phyloP scores from a whole-genome alignment of 2,113 vertebrate genomes.

The Actenoides hombroni region DNA sequence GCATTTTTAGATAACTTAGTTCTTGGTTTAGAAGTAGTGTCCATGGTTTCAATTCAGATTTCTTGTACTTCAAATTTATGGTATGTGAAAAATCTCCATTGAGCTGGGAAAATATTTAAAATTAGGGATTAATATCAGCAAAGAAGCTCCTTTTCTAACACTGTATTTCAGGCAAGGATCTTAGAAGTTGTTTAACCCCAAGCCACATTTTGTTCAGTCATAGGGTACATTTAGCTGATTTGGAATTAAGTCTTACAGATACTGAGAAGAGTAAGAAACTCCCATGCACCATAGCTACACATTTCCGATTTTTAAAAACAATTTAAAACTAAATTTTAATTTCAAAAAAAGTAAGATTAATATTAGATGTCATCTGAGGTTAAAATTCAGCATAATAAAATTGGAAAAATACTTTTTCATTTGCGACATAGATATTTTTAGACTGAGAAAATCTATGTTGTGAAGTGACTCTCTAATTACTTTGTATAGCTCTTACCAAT shows the following conservation, averaged over 20 bases:
- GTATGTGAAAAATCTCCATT: not conserved
- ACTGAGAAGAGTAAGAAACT: not conserved
- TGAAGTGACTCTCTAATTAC: not conserved
- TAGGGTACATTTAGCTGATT: not conserved
- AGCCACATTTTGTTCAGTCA: not conserved
- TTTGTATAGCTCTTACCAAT: not conserved
- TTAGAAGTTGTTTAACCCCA: not conserved
- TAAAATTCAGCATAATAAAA: not conserved
- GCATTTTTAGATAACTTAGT: not conserved
- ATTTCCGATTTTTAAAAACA: not conserved
- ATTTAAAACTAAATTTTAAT: not conserved
- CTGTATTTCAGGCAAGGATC: not conserved
- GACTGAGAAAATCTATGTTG: not conserved
- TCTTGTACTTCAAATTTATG: not conserved
- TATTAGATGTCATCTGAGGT: not conserved
- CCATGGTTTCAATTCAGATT: not conserved
- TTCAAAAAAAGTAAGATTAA: not conserved
- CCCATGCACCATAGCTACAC: not conserved
- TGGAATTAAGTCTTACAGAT: not conserved
- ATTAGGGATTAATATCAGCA: not conserved
- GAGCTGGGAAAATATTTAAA: not conserved
- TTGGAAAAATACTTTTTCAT: not conserved
- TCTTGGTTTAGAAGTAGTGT: not conserved
- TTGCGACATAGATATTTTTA: not conserved
- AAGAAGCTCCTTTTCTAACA: not conserved